Percentiles rank a stretch among this genome's conserved stretches.
Evolutionary conservation across 1,140 invertebrate genomes (phyloP).

Genomic region (Apolygus lucorum): DNA sequence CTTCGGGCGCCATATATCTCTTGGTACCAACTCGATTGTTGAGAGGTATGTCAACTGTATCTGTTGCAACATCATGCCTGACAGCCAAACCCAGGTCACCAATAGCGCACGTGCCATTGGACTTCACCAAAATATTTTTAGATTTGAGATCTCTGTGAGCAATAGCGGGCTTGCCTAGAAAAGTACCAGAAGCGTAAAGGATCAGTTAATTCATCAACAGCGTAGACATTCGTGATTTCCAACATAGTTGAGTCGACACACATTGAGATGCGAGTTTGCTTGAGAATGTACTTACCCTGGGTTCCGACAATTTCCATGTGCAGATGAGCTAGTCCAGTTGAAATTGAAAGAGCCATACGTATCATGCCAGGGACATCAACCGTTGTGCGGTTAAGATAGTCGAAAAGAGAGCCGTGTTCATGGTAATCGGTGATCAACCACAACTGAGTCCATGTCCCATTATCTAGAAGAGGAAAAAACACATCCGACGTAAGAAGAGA

Average conservation of each 20-base stretch:
- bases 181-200: background rate
- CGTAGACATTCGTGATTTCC: no score
- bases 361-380: constrained; percentile 72
- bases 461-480: constrained; percentile 31
- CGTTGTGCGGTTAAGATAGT: constrained; percentile 72
- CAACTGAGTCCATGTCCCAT: constrained; percentile 65
- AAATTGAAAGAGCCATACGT: constrained; percentile 69
- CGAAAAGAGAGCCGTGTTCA: constrained; percentile 85
- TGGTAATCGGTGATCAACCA: constrained; percentile 92
- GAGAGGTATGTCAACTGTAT: constrained; percentile 58
- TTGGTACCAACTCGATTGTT: constrained; percentile 79
- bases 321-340: constrained; percentile 82
- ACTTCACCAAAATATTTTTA: constrained; percentile 90
- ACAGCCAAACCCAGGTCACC: constrained; percentile 91
- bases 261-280: no score
- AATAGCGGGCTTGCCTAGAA: constrained; percentile 77
- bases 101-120: constrained; percentile 82
- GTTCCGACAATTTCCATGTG: constrained; percentile 92
- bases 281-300: constrained; percentile 51
- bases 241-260: no score
- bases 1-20: constrained; percentile 97
- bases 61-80: constrained; percentile 60
- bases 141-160: constrained; percentile 92
- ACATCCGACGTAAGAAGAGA: background rate
- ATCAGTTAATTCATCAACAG: no score